Base-by-base conservation (phyloP, 2,888 invertebrate genomes). In the Protonemura montana region DNA sequence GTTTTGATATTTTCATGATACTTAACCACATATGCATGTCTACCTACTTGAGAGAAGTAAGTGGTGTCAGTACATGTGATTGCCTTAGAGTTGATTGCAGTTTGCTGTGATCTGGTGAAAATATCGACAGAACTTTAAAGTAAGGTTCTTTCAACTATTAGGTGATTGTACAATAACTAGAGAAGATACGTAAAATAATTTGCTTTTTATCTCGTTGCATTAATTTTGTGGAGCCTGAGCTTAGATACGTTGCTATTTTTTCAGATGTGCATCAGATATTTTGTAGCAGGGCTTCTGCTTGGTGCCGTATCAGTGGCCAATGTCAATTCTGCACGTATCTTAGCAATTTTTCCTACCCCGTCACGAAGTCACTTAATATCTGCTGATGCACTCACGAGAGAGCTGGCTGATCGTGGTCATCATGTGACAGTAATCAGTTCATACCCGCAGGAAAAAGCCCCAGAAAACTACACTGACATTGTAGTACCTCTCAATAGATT, bases 341-440 rank as follows among this genome's bases (percentile, higher is more conserved):
- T 90, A 10, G 89, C 87, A 5, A 85, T 89, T 7, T 89, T 89
- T 80, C 88, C 89, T 0, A 86, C 87, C 10, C 89, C 90, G 28
- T 89, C 89, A 2, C 87, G 87, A 80, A 90, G 90, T 82, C 90
- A 90, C 86, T 89, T 90, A 82, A 86, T 88, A 10, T 88, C 89
- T 2, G 88, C 88, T 76, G 88, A 89, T 41, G 87, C 89, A 7
- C 88, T 89, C n/a, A 87, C 88, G 21, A 87, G 85, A 26, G 89
- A 89, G 78, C 82, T 89, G 16, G 88, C 89, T 7, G 42, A 85
- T 26, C 86, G 88, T 21, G 89, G 89, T 3, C 89, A 89, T 82
- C 86, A 89, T 25, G 86, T 89, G 0, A 88, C 89, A 13, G 87
- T 89, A 6, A 88, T 89, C 82, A 89, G 89, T 27, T 86, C 89